phyloP scores from a whole-genome alignment of 2,888 invertebrate genomes.

The Cheilosia soror region DNA sequence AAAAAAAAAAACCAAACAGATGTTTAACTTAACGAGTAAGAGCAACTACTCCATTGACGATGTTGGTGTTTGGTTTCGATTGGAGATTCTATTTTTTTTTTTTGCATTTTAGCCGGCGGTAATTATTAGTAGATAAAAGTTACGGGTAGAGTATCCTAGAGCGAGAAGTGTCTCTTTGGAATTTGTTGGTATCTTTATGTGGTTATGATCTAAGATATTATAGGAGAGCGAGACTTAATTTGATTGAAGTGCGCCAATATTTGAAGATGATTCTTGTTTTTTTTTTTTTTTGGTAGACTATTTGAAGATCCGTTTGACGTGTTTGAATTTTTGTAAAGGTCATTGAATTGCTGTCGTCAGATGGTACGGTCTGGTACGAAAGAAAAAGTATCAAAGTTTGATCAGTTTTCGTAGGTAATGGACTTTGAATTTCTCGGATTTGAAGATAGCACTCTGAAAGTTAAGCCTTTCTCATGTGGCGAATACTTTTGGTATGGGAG shows the following conservation, averaged over 20 bases:
- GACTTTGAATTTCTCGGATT: no score
- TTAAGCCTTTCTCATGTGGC: no score
- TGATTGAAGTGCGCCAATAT: conserved; percentile 30
- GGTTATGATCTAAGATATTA: conserved; percentile 55
- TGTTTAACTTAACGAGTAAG: conserved; percentile 55
- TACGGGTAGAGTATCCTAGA: conserved; percentile 42
- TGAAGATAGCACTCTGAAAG: no score
- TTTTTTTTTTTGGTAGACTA: neutral
- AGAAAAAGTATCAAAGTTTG: neutral
- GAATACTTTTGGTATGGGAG: no score
- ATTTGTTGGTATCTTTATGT: conserved; percentile 40
- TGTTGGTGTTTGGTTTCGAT: conserved; percentile 5
- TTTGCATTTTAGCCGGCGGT: conserved; percentile 29
- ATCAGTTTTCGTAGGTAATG: neutral
- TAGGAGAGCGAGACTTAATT: neutral
- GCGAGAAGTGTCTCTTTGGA: conserved; percentile 40
- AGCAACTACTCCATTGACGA: conserved; percentile 56
- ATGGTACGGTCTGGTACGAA: conserved; percentile 39
- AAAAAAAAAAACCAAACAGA: conserved; percentile 50
- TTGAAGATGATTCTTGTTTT: conserved; percentile 15
- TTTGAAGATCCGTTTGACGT: conserved; percentile 42
- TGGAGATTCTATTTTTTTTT: conserved; percentile 3
- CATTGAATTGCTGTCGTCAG: conserved; percentile 39
- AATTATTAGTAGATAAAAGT: conserved; percentile 48
- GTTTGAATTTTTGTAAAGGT: conserved; percentile 31